Base-by-base conservation (phyloP, 2,888 invertebrate genomes). In the Drosophila quinaria region DNA sequence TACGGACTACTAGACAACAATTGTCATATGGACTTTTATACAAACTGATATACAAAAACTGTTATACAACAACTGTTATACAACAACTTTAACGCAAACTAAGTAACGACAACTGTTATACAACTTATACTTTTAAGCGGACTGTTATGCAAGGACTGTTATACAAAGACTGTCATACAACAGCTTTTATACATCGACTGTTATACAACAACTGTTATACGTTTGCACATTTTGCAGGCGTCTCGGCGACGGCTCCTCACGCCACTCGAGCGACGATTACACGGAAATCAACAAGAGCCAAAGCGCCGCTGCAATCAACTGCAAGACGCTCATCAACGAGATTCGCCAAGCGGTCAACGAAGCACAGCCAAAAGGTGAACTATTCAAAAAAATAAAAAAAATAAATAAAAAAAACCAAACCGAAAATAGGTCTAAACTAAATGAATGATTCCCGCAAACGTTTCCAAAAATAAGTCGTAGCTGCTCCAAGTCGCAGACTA, bases 271-370 rank as follows among this genome's bases (percentile, higher is more conserved):
- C 63, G 94, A 94, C 61, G 95, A 95, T 89, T 94, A 94, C 82
- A 93, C 93, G 74, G 95, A 95, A 91, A 93, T 95, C 78, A 95
- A 94, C 91, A 94, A 94, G 93, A 93, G 92, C 56, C 94, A 94
- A 90, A 95, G 94, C 81, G 95, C 95, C 81, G 95, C 95, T 81
- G 95, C 95, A 93, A 95, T 94, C 93, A 95, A 95, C 90, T 96
- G 96, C 89, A 96, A 97, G 93, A 96, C 96, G 91, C 94, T 97
- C 81, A 95, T 97, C 80, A 97, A 97, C 93, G 97, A 97, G 94
- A 97, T 97, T 90, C 94, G 97, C 75, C 96, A 96, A 93, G 97
- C 97, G 86, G 97, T 97, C 89, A 96, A 95, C 93, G 97, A 97
- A 93, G 97, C 97, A 80, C 97, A 96, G 94, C 96, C 96, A 77